These are phyloP conservation scores for Ahaetulla prasina DNA, from an alignment of 2,113 vertebrate genomes.

Conservation along the genomic window DNA sequence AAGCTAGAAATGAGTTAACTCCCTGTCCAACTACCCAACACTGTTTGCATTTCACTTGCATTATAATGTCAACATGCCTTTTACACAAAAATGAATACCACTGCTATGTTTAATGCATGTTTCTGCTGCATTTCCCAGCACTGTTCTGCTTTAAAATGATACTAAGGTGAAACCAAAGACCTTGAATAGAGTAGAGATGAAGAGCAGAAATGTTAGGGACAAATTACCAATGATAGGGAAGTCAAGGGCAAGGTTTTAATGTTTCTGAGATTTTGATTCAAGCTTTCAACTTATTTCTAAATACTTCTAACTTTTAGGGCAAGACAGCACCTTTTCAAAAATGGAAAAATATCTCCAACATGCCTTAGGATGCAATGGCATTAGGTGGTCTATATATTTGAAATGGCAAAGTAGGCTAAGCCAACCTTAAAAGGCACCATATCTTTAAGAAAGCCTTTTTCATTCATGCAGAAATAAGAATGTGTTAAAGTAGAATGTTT, in stretches of 20 bases:
- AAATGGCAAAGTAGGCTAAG: not conserved
- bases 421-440: not conserved
- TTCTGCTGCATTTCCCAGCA: not conserved
- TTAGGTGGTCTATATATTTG: not conserved
- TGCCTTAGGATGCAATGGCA: not conserved
- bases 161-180: not conserved
- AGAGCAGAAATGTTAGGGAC: not conserved
- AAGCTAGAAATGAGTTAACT: not conserved
- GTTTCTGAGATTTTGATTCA: not conserved
- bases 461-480: not conserved
- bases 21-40: not conserved
- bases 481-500: not conserved
- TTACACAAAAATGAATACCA: not conserved
- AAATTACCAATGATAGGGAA: not conserved
- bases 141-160: not conserved
- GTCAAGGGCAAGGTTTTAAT: not conserved
- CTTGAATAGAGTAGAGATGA: not conserved
- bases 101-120: not conserved
- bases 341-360: not conserved
- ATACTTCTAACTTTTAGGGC: not conserved
- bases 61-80: not conserved
- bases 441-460: not conserved
- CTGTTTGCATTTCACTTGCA: not conserved
- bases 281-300: not conserved
- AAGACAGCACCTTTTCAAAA: not conserved